Conservation (phyloP, 2,113 vertebrate species). For the Lophius piscatorius region DNA sequence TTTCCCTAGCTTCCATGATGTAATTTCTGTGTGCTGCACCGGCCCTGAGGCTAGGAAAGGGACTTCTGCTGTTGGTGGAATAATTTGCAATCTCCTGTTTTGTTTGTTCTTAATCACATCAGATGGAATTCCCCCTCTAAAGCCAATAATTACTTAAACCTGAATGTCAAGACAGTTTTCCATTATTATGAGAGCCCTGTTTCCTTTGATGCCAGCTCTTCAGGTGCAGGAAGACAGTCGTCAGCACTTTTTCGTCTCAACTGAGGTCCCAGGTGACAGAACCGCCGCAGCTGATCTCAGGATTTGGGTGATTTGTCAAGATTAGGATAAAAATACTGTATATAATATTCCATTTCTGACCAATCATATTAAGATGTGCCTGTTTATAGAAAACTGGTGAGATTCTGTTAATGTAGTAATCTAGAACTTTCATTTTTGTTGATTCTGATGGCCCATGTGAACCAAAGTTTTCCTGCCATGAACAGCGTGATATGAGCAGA, state of each 20-base stretch:
- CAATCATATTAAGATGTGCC: too few relatives aligned
- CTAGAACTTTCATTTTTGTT: too few relatives aligned
- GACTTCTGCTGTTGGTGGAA: constrained; percentile 63
- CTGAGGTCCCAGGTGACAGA: constrained; percentile 58
- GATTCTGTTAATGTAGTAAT: too few relatives aligned
- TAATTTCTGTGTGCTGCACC: constrained; percentile 53
- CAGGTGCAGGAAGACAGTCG: constrained; percentile 36
- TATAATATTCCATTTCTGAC: constrained; percentile 26
- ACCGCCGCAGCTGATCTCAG: too few relatives aligned
- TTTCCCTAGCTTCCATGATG: constrained; percentile 71
- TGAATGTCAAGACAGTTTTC: constrained; percentile 77
- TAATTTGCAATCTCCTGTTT: constrained; percentile 62
- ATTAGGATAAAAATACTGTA: constrained; percentile 35
- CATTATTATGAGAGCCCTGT: constrained; percentile 57
- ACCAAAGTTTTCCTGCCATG: too few relatives aligned
- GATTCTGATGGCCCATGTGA: too few relatives aligned
- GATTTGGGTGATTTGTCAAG: constrained; percentile 29
- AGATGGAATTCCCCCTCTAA: constrained; percentile 78
- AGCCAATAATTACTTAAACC: constrained; percentile 79
- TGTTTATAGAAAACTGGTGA: too few relatives aligned
- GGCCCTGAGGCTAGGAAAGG: constrained; percentile 38
- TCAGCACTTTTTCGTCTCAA: constrained; percentile 51
- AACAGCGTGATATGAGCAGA: too few relatives aligned
- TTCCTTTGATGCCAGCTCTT: constrained; percentile 65
- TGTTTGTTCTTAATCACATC: constrained; percentile 67